These are phyloP conservation scores for Eristalinus sepulchralis DNA, from an alignment of 2,888 invertebrate genomes.

Conservation along the genomic window DNA sequence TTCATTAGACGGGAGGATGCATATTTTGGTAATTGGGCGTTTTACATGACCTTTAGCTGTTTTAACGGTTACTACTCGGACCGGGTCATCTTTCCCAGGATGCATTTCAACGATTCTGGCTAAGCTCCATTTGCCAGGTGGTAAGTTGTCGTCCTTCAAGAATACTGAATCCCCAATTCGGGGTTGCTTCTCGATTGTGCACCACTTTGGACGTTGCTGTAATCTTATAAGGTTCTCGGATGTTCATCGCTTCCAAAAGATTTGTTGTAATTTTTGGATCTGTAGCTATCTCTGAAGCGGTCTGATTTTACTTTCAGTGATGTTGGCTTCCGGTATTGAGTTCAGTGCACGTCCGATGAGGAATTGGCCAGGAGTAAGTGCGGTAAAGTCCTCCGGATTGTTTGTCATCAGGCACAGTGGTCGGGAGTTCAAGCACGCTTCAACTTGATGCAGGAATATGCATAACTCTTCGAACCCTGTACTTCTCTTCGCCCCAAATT, in stretches of 20 bases:
- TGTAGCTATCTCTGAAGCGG: neutral
- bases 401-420: too few relatives aligned
- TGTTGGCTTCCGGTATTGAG: neutral
- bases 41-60: neutral
- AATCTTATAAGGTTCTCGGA: too few relatives aligned
- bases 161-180: neutral
- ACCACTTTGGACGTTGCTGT: too few relatives aligned
- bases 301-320: neutral
- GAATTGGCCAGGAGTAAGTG: too few relatives aligned
- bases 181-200: neutral
- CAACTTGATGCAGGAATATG: neutral
- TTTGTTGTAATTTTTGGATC: neutral
- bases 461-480: conserved; percentile 3
- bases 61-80: too few relatives aligned
- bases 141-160: neutral
- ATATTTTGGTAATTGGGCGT: conserved; percentile 11
- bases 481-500: neutral
- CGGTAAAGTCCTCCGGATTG: too few relatives aligned
- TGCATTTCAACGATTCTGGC: neutral
- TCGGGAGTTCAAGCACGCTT: conserved; percentile 5
- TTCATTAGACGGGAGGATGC: neutral
- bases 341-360: neutral
- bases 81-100: too few relatives aligned
- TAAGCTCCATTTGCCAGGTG: neutral
- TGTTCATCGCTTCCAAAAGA: too few relatives aligned